phyloP scores from a whole-genome alignment of 2,888 invertebrate genomes.

The Hoplodrina blanda region DNA sequence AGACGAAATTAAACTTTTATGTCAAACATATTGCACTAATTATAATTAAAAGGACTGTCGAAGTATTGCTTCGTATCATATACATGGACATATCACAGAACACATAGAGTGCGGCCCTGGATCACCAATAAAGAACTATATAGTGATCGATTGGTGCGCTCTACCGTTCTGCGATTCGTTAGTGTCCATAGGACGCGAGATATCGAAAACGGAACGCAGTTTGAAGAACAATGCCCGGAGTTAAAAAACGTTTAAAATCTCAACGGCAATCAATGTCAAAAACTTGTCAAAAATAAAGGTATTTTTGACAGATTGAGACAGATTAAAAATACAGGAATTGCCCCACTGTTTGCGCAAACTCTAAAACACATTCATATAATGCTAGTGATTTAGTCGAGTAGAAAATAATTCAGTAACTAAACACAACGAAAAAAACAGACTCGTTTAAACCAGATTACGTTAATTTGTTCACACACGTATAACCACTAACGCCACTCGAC shows the following conservation, averaged over 20 bases:
- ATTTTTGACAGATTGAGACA: no score
- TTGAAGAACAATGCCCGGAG: no score
- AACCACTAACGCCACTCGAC: conserved; percentile 17
- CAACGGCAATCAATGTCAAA: no score
- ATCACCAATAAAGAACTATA: no score
- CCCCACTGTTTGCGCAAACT: no score
- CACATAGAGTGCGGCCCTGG: not conserved
- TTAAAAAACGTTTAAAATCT: no score
- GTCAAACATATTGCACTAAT: conserved; percentile 74
- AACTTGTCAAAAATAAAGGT: no score
- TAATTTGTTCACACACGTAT: conserved; percentile 25
- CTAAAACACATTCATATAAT: not conserved
- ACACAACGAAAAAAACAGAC: conserved; percentile 7
- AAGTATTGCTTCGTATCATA: conserved; percentile 47
- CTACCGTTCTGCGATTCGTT: not conserved
- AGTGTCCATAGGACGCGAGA: not conserved
- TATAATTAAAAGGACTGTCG: conserved; percentile 52
- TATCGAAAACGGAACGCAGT: not conserved
- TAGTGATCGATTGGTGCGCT: no score
- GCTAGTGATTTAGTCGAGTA: conserved; percentile 7
- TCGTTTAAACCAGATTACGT: conserved; percentile 33
- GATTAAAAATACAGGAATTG: no score
- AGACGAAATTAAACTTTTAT: conserved; percentile 72
- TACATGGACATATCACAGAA: conserved; percentile 23
- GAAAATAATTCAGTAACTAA: not conserved